Conservation (phyloP, 1,140 invertebrate genomes). For the Trachymyrmex cornetzi region DNA sequence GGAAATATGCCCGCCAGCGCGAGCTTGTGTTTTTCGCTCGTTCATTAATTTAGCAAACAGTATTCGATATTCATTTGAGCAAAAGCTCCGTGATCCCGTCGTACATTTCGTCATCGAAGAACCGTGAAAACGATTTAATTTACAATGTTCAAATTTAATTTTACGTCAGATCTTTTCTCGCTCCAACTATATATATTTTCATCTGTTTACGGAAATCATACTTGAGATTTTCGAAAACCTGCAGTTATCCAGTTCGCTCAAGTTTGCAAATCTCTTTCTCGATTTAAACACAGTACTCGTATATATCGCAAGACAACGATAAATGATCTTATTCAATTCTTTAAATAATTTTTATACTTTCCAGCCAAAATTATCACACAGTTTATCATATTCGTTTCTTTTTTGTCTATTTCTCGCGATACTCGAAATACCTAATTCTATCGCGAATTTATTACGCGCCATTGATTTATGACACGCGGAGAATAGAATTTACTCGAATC, state of each 20-base stretch:
- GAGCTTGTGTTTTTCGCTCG: constrained; percentile 62
- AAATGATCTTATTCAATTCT: neutral
- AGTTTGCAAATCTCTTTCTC: neutral
- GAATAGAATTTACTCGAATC: constrained; percentile 10
- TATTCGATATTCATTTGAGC: constrained; percentile 63
- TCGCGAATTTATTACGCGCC: neutral
- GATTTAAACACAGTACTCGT: neutral
- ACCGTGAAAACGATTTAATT: constrained; percentile 47
- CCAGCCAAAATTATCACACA: neutral
- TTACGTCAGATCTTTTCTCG: constrained; percentile 19
- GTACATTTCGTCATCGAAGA: constrained; percentile 47
- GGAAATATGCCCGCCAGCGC: constrained; percentile 64
- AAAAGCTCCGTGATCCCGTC: constrained; percentile 50
- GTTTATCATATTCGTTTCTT: neutral
- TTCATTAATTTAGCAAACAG: constrained; percentile 61
- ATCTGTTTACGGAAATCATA: neutral
- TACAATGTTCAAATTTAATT: constrained; percentile 27
- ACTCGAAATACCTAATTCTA: neutral
- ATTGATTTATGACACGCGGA: neutral
- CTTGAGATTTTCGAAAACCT: neutral
- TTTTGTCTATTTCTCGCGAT: neutral
- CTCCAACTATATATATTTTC: neutral
- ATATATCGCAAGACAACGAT: neutral
- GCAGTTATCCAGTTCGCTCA: neutral
- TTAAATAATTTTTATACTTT: neutral